Conservation (phyloP, 2,113 vertebrate species). For the Desmodus rotundus region DNA sequence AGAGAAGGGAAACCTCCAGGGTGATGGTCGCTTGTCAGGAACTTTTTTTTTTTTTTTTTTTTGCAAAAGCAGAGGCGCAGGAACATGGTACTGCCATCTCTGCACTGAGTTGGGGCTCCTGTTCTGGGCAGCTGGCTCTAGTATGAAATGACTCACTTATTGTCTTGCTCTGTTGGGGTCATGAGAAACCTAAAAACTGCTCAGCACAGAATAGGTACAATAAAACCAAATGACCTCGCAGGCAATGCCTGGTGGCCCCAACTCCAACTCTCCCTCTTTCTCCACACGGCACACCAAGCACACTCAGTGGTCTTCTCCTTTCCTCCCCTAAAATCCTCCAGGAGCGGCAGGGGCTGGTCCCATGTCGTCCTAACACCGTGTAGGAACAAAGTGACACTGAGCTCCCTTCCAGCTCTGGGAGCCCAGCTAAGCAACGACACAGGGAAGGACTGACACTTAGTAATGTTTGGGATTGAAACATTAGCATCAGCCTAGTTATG, state of each 20-base stretch:
- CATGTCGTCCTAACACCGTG: background rate
- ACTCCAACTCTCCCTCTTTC: background rate
- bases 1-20: too few relatives aligned
- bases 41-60: background rate
- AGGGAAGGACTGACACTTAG: background rate
- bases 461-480: background rate
- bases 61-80: background rate
- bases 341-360: background rate
- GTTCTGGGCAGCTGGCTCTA: background rate
- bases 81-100: background rate
- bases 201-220: background rate
- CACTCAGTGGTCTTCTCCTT: background rate
- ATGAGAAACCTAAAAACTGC: background rate
- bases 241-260: background rate
- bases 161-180: background rate
- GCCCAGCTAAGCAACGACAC: background rate
- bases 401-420: background rate
- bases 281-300: fast-evolving
- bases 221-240: background rate
- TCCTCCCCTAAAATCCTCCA: background rate
- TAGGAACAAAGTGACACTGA: background rate
- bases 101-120: background rate
- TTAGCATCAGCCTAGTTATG: background rate
- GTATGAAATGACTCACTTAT: background rate
- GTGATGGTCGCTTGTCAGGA: background rate